These are phyloP conservation scores for Odontomyia ornata DNA, from an alignment of 2,888 invertebrate genomes.

Conservation along the genomic window DNA sequence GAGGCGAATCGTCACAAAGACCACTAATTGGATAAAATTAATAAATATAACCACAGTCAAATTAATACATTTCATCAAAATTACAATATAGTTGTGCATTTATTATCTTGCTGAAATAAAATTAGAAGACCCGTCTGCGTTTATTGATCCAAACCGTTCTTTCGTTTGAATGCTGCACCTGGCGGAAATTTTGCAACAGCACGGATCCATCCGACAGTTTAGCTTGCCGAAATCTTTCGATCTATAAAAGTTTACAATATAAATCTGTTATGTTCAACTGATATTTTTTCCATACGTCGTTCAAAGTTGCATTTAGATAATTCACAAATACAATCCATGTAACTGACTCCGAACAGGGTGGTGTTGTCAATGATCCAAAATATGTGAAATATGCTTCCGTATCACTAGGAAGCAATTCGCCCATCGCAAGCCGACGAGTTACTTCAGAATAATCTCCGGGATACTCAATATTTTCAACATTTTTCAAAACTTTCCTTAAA, in stretches of 20 bases:
- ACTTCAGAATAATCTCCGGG: conserved; percentile 15
- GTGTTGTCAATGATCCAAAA: conserved; percentile 84
- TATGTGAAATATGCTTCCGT: conserved; percentile 69
- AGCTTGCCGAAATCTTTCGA: background rate
- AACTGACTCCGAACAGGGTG: conserved; percentile 75
- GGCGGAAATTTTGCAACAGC: background rate
- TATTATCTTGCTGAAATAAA: no score
- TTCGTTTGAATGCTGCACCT: no score
- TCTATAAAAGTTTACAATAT: background rate
- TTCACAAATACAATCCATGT: conserved; percentile 74
- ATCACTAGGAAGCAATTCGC: background rate
- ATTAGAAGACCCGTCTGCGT: no score
- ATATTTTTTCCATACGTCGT: no score
- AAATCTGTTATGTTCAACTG: background rate
- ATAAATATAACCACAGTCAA: no score
- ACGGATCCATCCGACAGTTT: background rate
- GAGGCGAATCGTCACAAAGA: no score
- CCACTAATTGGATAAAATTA: no score
- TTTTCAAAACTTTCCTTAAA: conserved; percentile 50
- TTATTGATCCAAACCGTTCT: no score
- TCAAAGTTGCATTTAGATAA: background rate
- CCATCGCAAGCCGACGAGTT: conserved; percentile 44
- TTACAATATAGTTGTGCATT: no score
- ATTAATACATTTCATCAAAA: no score
- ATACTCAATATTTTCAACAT: conserved; percentile 56